Conservation (phyloP, 2,797 vertebrate genomes). For the Periparus ater region DNA sequence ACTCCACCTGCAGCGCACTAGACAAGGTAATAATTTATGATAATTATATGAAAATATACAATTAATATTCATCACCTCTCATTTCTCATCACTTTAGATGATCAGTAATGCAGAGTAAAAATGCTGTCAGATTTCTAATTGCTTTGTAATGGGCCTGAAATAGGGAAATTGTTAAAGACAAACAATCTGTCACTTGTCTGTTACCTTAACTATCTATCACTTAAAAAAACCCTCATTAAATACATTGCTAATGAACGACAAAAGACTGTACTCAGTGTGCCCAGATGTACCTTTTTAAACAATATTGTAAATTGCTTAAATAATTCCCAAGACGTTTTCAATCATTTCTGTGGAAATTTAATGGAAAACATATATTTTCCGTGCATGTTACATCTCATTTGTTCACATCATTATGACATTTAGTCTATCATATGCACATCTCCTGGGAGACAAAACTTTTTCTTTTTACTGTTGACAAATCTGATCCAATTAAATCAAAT, state of each 20-base stretch:
- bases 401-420: constrained; percentile 76
- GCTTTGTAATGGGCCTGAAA: constrained; percentile 90
- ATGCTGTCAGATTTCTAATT: constrained; percentile 89
- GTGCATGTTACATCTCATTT: constrained; percentile 66
- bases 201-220: constrained; percentile 85
- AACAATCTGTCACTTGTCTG: constrained; percentile 92
- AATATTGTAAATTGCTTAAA: constrained; percentile 76
- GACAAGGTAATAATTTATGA: constrained; percentile 87
- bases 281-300: constrained; percentile 75
- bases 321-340: constrained; percentile 85
- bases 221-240: constrained; percentile 86
- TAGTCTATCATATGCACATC: constrained; percentile 69
- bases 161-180: constrained; percentile 88
- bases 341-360: constrained; percentile 72
- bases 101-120: constrained; percentile 88
- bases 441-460: constrained; percentile 63
- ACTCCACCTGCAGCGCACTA: constrained; percentile 77
- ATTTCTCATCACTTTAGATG: constrained; percentile 86
- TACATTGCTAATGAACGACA: constrained; percentile 87
- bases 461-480: constrained; percentile 64
- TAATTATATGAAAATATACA: constrained; percentile 88
- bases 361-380: constrained; percentile 71
- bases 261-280: constrained; percentile 82
- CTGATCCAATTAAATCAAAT: background rate
- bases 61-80: constrained; percentile 88